Evolutionary conservation across 2,888 invertebrate species (phyloP), one percentile per base, ranked within the genome.

Genomic region (Orchesella flavescens): DNA sequence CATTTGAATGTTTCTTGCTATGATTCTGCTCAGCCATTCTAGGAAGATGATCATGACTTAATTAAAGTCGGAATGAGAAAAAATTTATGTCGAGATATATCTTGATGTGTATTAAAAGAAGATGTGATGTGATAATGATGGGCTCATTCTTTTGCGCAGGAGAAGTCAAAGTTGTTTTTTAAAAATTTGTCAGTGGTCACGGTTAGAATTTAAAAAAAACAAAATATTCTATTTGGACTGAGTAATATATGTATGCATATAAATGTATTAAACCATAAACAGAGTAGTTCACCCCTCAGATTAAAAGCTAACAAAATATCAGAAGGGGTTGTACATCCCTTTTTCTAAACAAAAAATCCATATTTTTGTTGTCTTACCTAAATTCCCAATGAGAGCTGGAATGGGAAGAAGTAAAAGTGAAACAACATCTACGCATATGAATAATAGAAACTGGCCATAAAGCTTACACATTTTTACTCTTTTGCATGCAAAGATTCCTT

Each of bases 371-470:
- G 57, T 57, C 19, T n/a, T 57, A 17, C 17, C 15, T 19, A 71
- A 69, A 65, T 55, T 72, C 79, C 79, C 79, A 65, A 17, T n/a
- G 71, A 68, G n/a, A 23, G 53, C 53, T 34, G 12, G 19, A 43
- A 21, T 43, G 23, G 71, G 69, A 53, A 69, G 53, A 72, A 59
- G 65, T n/a, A 43, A 73, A 53, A 80, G 57, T 73, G 63, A 68
- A 81, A 81, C 74, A 57, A 15, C 49, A 79, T 74, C 1, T 53
- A 3, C 69, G 19, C 57, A 61, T 68, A 74, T 81, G 81, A 81
- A 81, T 81, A 81, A 81, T 81, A 74, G 68, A 81, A 81, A 74
- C 68, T 59, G 74, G 74, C 59, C 81, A 81, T 81, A 81, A 81
- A 81, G 81, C 81, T 81, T 81, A 81, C 59, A 81, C 59, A 59